Percentiles rank a stretch among this genome's conserved stretches.
Conservation (phyloP, 2,888 invertebrate genomes). For the Acrobeloides nanus region DNA sequence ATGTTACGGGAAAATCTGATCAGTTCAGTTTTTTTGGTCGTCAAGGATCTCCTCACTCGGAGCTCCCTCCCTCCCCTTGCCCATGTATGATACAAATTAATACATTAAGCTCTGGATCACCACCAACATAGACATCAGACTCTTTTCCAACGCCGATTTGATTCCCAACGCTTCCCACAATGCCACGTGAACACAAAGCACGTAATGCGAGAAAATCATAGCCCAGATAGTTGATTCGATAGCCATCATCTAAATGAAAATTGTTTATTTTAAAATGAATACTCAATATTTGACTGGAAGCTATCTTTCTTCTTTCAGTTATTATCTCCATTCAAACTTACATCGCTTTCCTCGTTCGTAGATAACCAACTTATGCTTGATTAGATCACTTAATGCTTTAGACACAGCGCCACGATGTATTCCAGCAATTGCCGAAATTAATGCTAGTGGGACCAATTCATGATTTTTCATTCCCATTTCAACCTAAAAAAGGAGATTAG, state of each 20-base stretch:
- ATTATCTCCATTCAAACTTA: conserved; percentile 57
- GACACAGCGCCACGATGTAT: conserved; percentile 85
- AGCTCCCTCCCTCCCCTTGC: too few relatives aligned
- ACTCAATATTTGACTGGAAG: too few relatives aligned
- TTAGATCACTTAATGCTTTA: conserved; percentile 78
- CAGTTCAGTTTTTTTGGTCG: too few relatives aligned
- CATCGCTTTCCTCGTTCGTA: conserved; percentile 90
- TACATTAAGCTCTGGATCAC: conserved; percentile 43
- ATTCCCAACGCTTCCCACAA: conserved; percentile 74
- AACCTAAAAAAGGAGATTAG: conserved; percentile 64
- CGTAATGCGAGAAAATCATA: conserved; percentile 94
- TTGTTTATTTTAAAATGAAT: conserved; percentile 5
- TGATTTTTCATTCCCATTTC: conserved; percentile 99
- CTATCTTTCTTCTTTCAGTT: background rate
- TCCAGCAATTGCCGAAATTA: conserved; percentile 85
- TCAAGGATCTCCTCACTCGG: too few relatives aligned
- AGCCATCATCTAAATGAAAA: conserved; percentile 75
- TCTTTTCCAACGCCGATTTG: conserved; percentile 99
- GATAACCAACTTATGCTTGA: conserved; percentile 78
- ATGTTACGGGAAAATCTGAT: too few relatives aligned
- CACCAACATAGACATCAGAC: conserved; percentile 61
- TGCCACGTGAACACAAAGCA: conserved; percentile 70
- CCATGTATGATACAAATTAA: too few relatives aligned
- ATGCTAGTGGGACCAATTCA: conserved; percentile 80
- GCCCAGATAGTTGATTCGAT: conserved; percentile 84